These are phyloP conservation scores for Acleris holmiana DNA, from an alignment of 2,888 invertebrate genomes.

Conservation along the genomic window DNA sequence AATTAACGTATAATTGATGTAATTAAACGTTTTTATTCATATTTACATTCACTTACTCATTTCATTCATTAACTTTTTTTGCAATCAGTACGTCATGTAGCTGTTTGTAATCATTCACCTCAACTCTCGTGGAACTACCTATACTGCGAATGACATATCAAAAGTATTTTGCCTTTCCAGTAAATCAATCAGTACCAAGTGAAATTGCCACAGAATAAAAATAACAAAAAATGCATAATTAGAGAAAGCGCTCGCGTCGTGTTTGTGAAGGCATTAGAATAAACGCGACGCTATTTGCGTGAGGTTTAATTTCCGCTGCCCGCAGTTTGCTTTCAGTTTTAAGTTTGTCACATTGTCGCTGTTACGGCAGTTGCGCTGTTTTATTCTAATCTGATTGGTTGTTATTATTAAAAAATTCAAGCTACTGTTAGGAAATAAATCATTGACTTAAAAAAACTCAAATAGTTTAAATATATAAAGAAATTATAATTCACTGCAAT, in stretches of 20 bases:
- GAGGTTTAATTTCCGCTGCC: conserved; percentile 67
- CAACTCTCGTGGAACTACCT: no score
- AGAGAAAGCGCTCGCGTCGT: conserved; percentile 43
- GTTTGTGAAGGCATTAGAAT: conserved; percentile 74
- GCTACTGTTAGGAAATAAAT: not conserved
- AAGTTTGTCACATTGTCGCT: conserved; percentile 71
- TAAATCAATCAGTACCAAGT: not conserved
- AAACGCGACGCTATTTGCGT: conserved; percentile 67
- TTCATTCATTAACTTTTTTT: no score
- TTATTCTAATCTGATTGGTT: not conserved
- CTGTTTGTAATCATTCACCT: no score
- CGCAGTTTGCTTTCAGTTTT: conserved; percentile 73
- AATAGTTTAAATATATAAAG: no score
- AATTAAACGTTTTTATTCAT: no score
- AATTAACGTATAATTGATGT: no score
- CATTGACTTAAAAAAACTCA: no score
- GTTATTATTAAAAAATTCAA: conserved; percentile 6
- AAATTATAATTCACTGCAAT: no score
- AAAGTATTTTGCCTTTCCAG: not conserved
- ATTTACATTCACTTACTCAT: no score
- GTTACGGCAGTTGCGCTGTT: not conserved
- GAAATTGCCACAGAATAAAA: conserved; percentile 25
- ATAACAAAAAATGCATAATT: conserved; percentile 33
- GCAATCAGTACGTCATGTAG: no score
- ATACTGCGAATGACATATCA: no score